A percentile compares a stretch with the other conserved stretches of the same genome.
phyloP scores from a whole-genome alignment of 2,797 vertebrate species.

The Tinamus major region DNA sequence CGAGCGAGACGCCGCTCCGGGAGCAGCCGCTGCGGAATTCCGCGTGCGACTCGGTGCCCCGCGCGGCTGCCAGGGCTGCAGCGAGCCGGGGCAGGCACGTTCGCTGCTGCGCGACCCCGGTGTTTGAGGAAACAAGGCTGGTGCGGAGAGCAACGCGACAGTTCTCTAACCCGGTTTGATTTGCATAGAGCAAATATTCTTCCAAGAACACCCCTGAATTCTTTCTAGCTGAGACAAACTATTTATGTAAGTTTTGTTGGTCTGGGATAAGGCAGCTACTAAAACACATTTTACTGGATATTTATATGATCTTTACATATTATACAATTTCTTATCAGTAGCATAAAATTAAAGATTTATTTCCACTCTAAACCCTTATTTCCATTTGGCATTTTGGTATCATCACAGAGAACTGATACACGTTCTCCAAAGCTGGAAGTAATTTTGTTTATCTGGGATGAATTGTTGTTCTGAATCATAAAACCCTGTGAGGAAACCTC shows the following conservation, averaged over 20 bases:
- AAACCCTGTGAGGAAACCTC: conserved; percentile 42
- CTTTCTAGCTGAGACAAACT: conserved; percentile 25
- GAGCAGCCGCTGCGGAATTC: conserved; percentile 42
- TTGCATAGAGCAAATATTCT: neutral
- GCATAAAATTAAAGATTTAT: neutral
- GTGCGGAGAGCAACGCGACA: neutral
- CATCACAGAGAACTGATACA: neutral
- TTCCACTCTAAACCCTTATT: neutral
- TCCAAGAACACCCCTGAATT: neutral
- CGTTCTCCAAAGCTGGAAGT: neutral
- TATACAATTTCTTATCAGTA: neutral
- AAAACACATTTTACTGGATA: neutral
- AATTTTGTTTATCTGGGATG: conserved; percentile 35
- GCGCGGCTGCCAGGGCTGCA: neutral
- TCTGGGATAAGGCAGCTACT: neutral
- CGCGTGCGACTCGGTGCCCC: neutral
- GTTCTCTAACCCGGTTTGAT: neutral
- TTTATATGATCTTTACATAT: neutral
- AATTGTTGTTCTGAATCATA: conserved; percentile 51
- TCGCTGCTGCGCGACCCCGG: neutral
- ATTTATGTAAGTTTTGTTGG: neutral
- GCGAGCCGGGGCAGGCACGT: neutral
- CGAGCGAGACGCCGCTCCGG: neutral
- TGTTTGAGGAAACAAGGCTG: neutral
- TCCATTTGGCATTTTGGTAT: neutral